Conservation (phyloP, 2,888 invertebrate species). For the Scrobipalpa atriplicella region DNA sequence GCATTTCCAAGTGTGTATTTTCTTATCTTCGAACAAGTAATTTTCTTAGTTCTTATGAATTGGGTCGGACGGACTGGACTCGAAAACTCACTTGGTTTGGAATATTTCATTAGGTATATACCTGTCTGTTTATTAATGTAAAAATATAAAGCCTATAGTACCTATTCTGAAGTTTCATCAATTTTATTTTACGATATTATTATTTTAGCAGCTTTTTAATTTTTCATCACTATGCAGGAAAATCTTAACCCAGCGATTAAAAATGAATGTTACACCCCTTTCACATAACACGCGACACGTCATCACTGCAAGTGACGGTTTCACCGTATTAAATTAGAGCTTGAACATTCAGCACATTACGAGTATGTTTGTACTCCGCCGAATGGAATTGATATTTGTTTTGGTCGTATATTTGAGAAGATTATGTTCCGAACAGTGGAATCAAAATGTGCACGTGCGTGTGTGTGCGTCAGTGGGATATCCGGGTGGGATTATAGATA, state of each 20-base stretch:
- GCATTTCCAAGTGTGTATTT: background rate
- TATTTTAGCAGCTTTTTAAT: too few relatives aligned
- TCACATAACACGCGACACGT: background rate
- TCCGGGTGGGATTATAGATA: slow-evolving; percentile 59
- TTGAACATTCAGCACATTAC: background rate
- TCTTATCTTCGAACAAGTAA: too few relatives aligned
- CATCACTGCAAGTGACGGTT: slow-evolving; percentile 6
- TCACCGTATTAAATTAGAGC: slow-evolving; percentile 16
- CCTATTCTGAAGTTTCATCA: too few relatives aligned
- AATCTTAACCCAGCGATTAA: background rate
- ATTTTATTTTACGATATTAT: too few relatives aligned
- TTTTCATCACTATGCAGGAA: background rate
- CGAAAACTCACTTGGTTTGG: too few relatives aligned
- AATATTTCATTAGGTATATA: too few relatives aligned
- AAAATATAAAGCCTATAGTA: too few relatives aligned
- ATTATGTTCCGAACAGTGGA: slow-evolving; percentile 74
- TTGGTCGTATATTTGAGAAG: slow-evolving; percentile 66
- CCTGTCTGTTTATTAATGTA: too few relatives aligned
- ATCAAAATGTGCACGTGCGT: slow-evolving; percentile 67
- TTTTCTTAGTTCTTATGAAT: too few relatives aligned
- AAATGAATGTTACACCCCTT: background rate
- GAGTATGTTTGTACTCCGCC: slow-evolving; percentile 39
- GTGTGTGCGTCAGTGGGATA: slow-evolving; percentile 56
- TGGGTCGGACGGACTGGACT: too few relatives aligned
- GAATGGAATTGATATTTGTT: slow-evolving; percentile 68